phyloP scores from a whole-genome alignment of 2,113 vertebrate genomes.

The Grammomys dolichurus region DNA sequence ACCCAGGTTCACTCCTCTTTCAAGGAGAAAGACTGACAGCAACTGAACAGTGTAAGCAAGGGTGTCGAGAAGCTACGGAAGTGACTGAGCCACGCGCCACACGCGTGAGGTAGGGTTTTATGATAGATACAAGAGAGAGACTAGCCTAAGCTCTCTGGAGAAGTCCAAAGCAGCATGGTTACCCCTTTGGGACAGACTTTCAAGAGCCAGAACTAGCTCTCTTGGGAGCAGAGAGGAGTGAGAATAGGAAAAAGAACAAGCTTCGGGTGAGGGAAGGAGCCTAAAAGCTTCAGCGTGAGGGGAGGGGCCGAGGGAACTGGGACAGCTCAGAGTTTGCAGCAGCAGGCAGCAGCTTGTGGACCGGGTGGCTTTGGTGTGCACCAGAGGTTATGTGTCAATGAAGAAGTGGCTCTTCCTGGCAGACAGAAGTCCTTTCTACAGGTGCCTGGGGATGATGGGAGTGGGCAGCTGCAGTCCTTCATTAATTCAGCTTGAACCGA shows the following conservation, averaged over 20 bases:
- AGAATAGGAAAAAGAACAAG: not conserved
- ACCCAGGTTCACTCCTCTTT: conserved; percentile 16
- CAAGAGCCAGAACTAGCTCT: not conserved
- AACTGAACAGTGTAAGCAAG: not conserved
- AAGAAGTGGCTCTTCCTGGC: not conserved
- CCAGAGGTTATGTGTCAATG: not conserved
- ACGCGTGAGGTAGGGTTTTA: not conserved
- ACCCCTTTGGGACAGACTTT: not conserved
- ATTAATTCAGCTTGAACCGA: too few relatives aligned
- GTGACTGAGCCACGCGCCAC: not conserved
- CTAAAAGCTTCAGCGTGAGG: not conserved
- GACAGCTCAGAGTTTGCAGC: not conserved
- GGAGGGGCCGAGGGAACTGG: not conserved
- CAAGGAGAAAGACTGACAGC: conserved; percentile 1
- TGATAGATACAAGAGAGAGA: not conserved
- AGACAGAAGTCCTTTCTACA: not conserved
- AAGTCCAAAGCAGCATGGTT: not conserved
- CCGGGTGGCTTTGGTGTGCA: not conserved
- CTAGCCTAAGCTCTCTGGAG: too few relatives aligned
- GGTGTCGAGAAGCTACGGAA: not conserved
- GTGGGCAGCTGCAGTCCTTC: not conserved
- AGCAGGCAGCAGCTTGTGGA: not conserved
- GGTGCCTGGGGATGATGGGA: not conserved
- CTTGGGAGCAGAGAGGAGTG: not conserved
- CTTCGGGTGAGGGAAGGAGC: not conserved